These are phyloP conservation scores for Tenebrosternarchus preto DNA, from an alignment of 2,113 vertebrate genomes.

Conservation along the genomic window DNA sequence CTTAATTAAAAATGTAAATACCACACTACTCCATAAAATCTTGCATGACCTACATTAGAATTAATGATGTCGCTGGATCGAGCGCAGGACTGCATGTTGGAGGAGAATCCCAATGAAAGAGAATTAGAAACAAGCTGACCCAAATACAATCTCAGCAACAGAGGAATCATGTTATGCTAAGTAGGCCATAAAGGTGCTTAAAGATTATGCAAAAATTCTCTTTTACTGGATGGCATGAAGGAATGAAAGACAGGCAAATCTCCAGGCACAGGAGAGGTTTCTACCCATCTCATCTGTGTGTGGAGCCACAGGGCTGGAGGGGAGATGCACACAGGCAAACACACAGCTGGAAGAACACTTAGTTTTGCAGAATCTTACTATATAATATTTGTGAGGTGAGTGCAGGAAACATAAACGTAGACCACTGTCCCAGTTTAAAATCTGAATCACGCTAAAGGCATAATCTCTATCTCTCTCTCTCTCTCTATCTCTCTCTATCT, in stretches of 20 bases:
- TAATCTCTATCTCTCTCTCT: not conserved
- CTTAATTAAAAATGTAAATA: constrained; percentile 80
- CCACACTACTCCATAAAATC: constrained; percentile 75
- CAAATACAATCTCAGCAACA: constrained; percentile 79
- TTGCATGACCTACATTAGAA: constrained; percentile 79
- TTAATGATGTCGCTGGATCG: constrained; percentile 72
- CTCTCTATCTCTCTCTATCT: not conserved
- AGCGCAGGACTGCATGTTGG: constrained; percentile 67
- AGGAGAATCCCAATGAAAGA: constrained; percentile 78
- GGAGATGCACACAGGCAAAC: constrained; percentile 1
- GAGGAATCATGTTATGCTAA: constrained; percentile 78
- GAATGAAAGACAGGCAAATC: constrained; percentile 56
- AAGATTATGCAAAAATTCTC: constrained; percentile 76
- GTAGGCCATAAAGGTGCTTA: constrained; percentile 80
- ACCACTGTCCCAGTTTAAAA: constrained; percentile 20
- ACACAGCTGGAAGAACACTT: constrained; percentile 8
- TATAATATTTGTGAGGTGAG: constrained; percentile 15
- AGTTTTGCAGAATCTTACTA: constrained; percentile 12
- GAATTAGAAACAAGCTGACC: constrained; percentile 83
- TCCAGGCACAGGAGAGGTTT: constrained; percentile 42
- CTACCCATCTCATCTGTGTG: constrained; percentile 25
- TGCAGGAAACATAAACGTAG: constrained; percentile 17
- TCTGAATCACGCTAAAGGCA: not conserved
- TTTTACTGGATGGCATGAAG: constrained; percentile 64
- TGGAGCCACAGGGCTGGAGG: constrained; percentile 37